A percentile compares a stretch with the other conserved stretches of the same genome.
These are phyloP conservation scores for Molossus alvarezi DNA, from an alignment of 2,797 vertebrate species.

Conservation along the genomic window DNA sequence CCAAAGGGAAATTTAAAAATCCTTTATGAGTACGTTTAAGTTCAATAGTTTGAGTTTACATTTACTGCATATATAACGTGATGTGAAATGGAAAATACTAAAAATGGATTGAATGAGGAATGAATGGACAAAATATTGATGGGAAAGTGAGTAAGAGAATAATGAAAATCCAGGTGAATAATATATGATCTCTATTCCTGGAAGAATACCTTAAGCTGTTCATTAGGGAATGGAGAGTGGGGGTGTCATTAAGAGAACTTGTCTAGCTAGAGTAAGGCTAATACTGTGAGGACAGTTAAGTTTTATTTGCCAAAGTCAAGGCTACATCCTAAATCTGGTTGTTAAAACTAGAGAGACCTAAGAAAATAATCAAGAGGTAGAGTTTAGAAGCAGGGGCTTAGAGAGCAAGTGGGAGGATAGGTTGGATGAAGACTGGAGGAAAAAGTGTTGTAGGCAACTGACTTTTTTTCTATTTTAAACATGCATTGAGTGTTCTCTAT, in stretches of 20 bases:
- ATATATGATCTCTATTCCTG: neutral
- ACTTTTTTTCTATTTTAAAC: neutral
- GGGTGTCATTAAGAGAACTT: neutral
- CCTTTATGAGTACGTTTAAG: neutral
- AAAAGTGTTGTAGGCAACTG: neutral
- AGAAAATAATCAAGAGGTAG: neutral
- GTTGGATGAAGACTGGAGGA: neutral
- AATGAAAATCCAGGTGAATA: neutral
- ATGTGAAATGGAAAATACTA: neutral
- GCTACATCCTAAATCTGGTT: neutral
- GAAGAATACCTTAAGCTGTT: neutral
- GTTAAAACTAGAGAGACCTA: neutral
- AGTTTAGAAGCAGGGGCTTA: neutral
- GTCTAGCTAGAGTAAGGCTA: neutral
- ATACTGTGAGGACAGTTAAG: neutral
- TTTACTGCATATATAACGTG: neutral
- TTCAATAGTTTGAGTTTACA: neutral
- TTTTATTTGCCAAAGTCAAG: neutral
- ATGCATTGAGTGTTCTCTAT: neutral
- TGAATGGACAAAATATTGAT: neutral
- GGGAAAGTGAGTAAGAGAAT: neutral
- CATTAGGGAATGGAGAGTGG: neutral
- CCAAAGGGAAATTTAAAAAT: conserved; percentile 13
- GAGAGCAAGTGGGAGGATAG: neutral
- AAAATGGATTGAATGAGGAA: neutral